Percentiles rank a stretch among this genome's conserved stretches.
phyloP scores from a whole-genome alignment of 2,113 vertebrate species.

The Elanus axillaris region DNA sequence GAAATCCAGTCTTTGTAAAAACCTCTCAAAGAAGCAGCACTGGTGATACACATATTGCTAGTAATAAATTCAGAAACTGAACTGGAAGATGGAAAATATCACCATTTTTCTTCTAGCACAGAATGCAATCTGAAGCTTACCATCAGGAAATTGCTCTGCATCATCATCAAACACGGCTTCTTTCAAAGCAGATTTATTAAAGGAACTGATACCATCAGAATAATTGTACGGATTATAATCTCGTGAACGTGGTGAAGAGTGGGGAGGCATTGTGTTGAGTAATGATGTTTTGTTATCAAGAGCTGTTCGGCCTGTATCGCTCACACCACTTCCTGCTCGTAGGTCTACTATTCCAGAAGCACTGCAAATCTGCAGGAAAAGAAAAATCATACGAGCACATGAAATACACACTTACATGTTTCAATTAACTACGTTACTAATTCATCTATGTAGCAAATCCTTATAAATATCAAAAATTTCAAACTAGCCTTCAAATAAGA shows the following conservation, averaged over 20 bases:
- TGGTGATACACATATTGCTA: background rate
- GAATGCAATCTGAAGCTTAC: slow-evolving; percentile 57
- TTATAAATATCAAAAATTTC: background rate
- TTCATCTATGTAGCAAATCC: background rate
- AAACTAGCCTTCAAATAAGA: background rate
- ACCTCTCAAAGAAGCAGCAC: background rate
- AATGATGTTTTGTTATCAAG: slow-evolving; percentile 93
- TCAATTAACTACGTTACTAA: too few species aligned
- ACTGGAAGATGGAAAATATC: background rate
- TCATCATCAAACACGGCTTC: slow-evolving; percentile 87
- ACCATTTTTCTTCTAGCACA: background rate
- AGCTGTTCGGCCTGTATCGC: slow-evolving; percentile 82
- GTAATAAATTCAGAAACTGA: background rate
- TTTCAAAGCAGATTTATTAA: slow-evolving; percentile 86
- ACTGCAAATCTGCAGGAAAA: slow-evolving; percentile 58
- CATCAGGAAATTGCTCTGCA: slow-evolving; percentile 83
- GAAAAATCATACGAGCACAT: fast-evolving
- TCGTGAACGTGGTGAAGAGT: slow-evolving; percentile 84
- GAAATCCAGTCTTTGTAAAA: background rate
- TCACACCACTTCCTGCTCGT: slow-evolving; percentile 70
- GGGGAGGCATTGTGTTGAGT: slow-evolving; percentile 87
- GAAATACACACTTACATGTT: background rate
- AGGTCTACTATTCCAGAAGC: slow-evolving; percentile 75
- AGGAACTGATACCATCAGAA: slow-evolving; percentile 78
- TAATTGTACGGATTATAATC: slow-evolving; percentile 92